phyloP scores from a whole-genome alignment of 2,797 vertebrate species.

The Sibirionetta formosa region DNA sequence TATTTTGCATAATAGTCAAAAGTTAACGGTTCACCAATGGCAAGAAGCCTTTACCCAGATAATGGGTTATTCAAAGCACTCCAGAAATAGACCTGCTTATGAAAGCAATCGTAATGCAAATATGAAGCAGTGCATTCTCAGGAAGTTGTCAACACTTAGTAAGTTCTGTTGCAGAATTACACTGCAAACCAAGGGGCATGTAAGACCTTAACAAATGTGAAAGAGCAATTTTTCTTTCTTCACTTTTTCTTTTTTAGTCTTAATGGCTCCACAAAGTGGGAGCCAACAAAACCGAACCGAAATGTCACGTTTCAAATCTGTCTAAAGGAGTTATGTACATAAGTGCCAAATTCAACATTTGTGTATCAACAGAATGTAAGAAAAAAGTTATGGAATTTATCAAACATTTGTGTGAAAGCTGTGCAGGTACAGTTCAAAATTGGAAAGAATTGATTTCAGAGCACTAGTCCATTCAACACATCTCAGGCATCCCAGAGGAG shows the following conservation, averaged over 20 bases:
- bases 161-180: rapidly evolving
- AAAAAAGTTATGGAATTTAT: neutral
- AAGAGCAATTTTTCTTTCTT: neutral
- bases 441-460: neutral
- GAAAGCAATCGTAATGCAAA: neutral
- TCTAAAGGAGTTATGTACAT: neutral
- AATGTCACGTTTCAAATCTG: neutral
- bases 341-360: neutral
- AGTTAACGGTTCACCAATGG: neutral
- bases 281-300: neutral
- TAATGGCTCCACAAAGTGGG: neutral
- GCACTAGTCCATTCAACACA: neutral
- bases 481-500: neutral
- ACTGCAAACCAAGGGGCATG: neutral
- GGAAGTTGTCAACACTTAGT: neutral
- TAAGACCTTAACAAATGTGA: neutral
- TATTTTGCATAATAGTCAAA: neutral
- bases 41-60: neutral
- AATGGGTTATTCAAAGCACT: neutral
- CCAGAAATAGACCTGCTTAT: neutral
- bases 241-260: neutral
- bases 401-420: neutral
- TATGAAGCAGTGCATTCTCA: neutral
- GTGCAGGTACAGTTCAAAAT: neutral
- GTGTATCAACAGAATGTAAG: neutral